Base-by-base conservation (phyloP, 2,113 vertebrate species). In the Nymphicus hollandicus region DNA sequence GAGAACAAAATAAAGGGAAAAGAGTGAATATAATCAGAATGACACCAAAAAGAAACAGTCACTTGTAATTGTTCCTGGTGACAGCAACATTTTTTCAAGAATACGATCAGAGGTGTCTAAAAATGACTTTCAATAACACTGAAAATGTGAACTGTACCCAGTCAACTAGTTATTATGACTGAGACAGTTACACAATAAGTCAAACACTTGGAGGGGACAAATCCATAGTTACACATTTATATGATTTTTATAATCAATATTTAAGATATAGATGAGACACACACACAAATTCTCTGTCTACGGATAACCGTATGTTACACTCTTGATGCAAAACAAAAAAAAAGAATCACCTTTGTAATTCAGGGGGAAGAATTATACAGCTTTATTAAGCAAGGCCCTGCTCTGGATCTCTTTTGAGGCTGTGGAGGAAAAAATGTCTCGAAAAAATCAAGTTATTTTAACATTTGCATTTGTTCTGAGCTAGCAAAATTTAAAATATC, bases 11-110 rank as follows among this genome's bases (percentile, higher is more conserved):
- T 61, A 47, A 88, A 73, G 22, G 53, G 69, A 71, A 94, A 94
- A 74, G n/a, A 44, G 71, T 84, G 76, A 90, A 83, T 83, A 70
- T 91, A 86, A 88, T 86, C 25, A 4, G 41, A 89, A 80, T 64
- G 69, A 81, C 68, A 89, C 65, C 72, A 60, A 86, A 92, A 92
- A 91, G 69, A 84, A 96, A 74, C 25, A 78, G 63, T 91, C 77
- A 50, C 39, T 81, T 82, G 55, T 84, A 93, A 86, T 52, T 78
- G 77, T 89, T 81, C 77, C 74, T 84, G 35, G 39, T 89, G 69
- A 60, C 83, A 93, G 91, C 14, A 37, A 74, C 35, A 31, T 81
- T 93, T 95, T 92, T 92, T 91, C 61, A 65, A 35, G 14, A 89
- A 55, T 73, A 63, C 1, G 1, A 46, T 74, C 77, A 97, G 61